phyloP scores from a whole-genome alignment of 2,888 invertebrate genomes.

The Drosophila pegasa region DNA sequence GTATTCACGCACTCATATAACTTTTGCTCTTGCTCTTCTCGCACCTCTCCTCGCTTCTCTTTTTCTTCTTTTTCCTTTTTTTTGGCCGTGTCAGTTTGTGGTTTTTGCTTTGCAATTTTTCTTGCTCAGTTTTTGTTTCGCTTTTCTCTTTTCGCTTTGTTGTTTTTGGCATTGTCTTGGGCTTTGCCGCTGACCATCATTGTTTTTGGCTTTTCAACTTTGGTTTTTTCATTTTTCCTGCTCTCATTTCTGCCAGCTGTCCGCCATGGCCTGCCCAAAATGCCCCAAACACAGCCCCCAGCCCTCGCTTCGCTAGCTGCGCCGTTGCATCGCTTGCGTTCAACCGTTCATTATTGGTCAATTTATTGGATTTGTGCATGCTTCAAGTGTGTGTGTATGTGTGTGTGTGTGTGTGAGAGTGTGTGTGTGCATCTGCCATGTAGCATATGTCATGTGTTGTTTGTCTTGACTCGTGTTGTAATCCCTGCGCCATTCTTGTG shows the following conservation, averaged over 20 bases:
- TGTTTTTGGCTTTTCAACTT: conserved; percentile 78
- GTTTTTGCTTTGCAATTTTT: conserved; percentile 35
- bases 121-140: conserved; percentile 1
- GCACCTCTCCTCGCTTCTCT: background rate
- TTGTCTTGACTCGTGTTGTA: conserved; percentile 39
- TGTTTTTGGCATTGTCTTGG: conserved; percentile 65
- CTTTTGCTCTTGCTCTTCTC: conserved; percentile 1
- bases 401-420: conserved; percentile 20
- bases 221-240: conserved; percentile 28
- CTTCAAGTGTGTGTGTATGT: conserved; percentile 31
- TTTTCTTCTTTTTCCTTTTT: conserved; percentile 22
- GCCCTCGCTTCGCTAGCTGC: background rate
- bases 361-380: conserved; percentile 82
- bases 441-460: conserved; percentile 71
- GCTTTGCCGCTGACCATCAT: conserved; percentile 64
- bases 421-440: conserved; percentile 25
- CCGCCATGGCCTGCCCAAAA: conserved; percentile 20
- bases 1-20: conserved; percentile 12
- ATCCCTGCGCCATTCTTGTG: conserved; percentile 26
- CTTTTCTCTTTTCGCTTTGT: conserved; percentile 14
- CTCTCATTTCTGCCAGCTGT: conserved; percentile 32
- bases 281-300: background rate
- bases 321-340: conserved; percentile 52
- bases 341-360: conserved; percentile 81
- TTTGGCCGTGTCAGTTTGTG: conserved; percentile 47